phyloP scores from a whole-genome alignment of 1,140 invertebrate genomes.

The Venturia canescens region DNA sequence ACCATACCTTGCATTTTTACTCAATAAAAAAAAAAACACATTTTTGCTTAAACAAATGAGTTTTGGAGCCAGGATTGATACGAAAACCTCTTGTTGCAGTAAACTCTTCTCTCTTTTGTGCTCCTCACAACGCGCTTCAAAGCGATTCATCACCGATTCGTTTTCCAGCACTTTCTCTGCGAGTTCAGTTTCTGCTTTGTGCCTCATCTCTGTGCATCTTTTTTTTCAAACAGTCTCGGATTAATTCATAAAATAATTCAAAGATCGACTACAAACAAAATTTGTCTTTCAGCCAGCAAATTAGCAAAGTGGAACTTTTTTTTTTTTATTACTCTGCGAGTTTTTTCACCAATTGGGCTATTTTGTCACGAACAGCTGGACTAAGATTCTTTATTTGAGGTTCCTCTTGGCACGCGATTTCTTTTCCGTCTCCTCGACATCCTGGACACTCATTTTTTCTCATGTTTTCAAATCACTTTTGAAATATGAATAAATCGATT shows the following conservation, averaged over 20 bases:
- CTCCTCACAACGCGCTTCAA: slow-evolving; percentile 49
- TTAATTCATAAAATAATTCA: slow-evolving; percentile 20
- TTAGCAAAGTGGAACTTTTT: no score
- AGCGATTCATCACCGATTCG: slow-evolving; percentile 56
- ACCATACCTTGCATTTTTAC: no score
- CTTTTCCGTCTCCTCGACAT: slow-evolving; percentile 53
- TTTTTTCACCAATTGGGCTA: slow-evolving; percentile 61
- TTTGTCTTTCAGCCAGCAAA: no score
- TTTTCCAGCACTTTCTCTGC: slow-evolving; percentile 56
- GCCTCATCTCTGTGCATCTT: slow-evolving; percentile 59
- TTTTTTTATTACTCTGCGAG: slow-evolving; percentile 57
- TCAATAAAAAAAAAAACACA: slow-evolving; percentile 29
- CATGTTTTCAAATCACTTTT: slow-evolving; percentile 55
- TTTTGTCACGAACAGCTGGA: slow-evolving; percentile 61
- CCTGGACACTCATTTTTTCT: slow-evolving; percentile 54
- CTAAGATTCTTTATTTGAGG: slow-evolving; percentile 64
- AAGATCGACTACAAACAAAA: background rate
- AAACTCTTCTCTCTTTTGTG: slow-evolving; percentile 58
- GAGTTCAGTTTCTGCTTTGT: slow-evolving; percentile 55
- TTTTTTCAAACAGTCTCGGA: slow-evolving; percentile 16
- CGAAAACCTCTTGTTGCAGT: slow-evolving; percentile 58
- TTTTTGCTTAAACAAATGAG: background rate
- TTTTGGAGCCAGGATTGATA: background rate
- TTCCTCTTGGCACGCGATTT: slow-evolving; percentile 34
- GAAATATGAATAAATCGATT: slow-evolving; percentile 29